Evolutionary conservation across 2,797 vertebrate genomes (phyloP), one percentile per base, ranked within the genome.

Genomic region (Propithecus deckenii): DNA sequence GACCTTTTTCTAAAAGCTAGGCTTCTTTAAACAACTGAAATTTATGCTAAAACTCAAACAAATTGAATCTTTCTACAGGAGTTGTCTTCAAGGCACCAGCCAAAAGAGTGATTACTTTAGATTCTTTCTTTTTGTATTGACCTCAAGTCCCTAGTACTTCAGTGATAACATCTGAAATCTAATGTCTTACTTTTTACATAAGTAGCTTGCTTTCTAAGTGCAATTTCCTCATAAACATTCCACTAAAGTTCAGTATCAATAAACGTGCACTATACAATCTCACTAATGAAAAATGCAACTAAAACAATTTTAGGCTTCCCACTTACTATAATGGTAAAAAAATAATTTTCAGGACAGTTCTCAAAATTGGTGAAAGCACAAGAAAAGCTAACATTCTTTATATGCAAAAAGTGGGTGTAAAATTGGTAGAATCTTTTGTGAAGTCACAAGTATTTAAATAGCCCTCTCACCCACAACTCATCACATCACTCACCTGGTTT

Each of bases 391-490:
- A 38, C 28, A 84, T 20, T 63, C 30, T 71, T 72, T 72, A 74
- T 76, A 86, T 75, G 32, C 22, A 87, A 71, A 63, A 95, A 63
- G 12, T 80, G 18, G 50, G 38, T 86, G 61, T 92, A 84, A 95
- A 92, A 88, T 5, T 88, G 30, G 65, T n/a, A 85, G 28, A 79
- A 46, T 76, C 46, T 59, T 85, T 80, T 55, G 28, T 84, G 35
- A 95, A 83, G n/a, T 89, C 80, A 48, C 10, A 93, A 63, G 32
- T 89, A 35, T 67, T 95, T 78, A 95, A 94, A 85, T 28, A 94
- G 43, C 18, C 32, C 23, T 57, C n/a, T 72, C 1, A 2, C 30
- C 17, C 67, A 91, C 35, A 94, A 90, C 43, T 81, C 81, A 65
- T 71, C 35, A 81, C 4, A 89, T 38, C 55, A 86, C 14, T 48